A percentile compares a stretch with the other conserved stretches of the same genome.
Evolutionary conservation across 2,888 invertebrate genomes (phyloP).

Genomic region (Aspidiotus rigidus): DNA sequence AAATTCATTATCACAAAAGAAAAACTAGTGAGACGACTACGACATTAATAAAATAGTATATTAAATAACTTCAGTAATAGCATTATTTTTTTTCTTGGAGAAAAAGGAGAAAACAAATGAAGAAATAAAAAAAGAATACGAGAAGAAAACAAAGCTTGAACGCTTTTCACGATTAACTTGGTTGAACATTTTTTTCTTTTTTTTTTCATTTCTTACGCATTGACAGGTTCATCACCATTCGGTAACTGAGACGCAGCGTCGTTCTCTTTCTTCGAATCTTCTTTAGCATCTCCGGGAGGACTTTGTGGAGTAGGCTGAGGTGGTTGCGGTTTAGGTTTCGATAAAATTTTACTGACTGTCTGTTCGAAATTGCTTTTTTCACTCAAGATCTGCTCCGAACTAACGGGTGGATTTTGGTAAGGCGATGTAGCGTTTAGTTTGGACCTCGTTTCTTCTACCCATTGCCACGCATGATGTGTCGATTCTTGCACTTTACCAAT

Average conservation of each 20-base stretch:
- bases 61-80: no score
- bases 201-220: conserved; percentile 11
- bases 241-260: conserved; percentile 28
- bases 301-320: conserved; percentile 50
- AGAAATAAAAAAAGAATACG: no score
- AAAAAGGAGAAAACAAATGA: no score
- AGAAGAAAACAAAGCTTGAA: no score
- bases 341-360: conserved; percentile 60
- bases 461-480: conserved; percentile 61
- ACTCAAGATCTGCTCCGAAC: conserved; percentile 66
- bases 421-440: conserved; percentile 48
- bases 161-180: no score
- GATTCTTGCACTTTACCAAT: conserved; percentile 64
- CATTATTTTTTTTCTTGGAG: no score
- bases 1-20: no score
- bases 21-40: no score
- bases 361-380: conserved; percentile 58
- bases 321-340: conserved; percentile 66
- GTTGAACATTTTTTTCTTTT: no score
- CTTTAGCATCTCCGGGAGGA: conserved; percentile 41
- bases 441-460: conserved; percentile 70
- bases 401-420: conserved; percentile 62
- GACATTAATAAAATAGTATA: no score
- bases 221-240: conserved; percentile 26
- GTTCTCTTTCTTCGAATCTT: conserved; percentile 35